These are phyloP conservation scores for Pocillopora meandrina DNA, from an alignment of 92 coral and sea anemone genomes.

Conservation along the genomic window DNA sequence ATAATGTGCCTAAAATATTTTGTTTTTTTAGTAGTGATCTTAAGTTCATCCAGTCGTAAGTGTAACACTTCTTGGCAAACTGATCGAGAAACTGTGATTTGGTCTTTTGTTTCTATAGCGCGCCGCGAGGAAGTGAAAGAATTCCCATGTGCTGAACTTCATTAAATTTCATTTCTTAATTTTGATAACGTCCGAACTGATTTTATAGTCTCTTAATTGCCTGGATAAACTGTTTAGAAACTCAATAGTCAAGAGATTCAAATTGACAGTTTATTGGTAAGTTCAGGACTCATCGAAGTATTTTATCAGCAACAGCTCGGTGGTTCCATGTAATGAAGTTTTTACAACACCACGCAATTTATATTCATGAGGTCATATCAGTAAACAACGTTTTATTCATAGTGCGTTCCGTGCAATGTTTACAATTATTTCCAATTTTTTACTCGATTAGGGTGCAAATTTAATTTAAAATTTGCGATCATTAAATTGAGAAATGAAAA, in stretches of 20 bases:
- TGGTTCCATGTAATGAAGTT: slow-evolving; percentile 68
- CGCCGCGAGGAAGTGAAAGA: slow-evolving; percentile 87
- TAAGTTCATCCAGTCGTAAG: slow-evolving; percentile 17
- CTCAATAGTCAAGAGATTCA: slow-evolving; percentile 9
- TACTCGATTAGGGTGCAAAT: slow-evolving; percentile 32
- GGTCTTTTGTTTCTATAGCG: slow-evolving; percentile 82
- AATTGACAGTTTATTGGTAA: slow-evolving; percentile 14
- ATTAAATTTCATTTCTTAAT: slow-evolving; percentile 60
- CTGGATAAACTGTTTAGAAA: slow-evolving; percentile 20
- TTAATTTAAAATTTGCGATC: slow-evolving; percentile 13
- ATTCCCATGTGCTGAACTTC: slow-evolving; percentile 93
- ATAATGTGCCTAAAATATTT: slow-evolving; percentile 63
- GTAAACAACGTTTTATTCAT: slow-evolving; percentile 91
- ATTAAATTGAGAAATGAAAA: background rate
- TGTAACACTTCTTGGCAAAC: slow-evolving; percentile 10
- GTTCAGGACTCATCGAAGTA: slow-evolving; percentile 24
- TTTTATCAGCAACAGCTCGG: slow-evolving; percentile 60
- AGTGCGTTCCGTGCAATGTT: slow-evolving; percentile 55
- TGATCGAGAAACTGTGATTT: slow-evolving; percentile 64
- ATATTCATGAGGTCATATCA: slow-evolving; percentile 87
- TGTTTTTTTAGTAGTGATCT: slow-evolving; percentile 42
- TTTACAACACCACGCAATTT: slow-evolving; percentile 74
- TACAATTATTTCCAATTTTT: slow-evolving; percentile 49
- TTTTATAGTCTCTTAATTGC: slow-evolving; percentile 50
- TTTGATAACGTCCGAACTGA: slow-evolving; percentile 47